A percentile compares a stretch with the other conserved stretches of the same genome.
Conservation (phyloP, 1,140 invertebrate species). For the Drosophila pandora region DNA sequence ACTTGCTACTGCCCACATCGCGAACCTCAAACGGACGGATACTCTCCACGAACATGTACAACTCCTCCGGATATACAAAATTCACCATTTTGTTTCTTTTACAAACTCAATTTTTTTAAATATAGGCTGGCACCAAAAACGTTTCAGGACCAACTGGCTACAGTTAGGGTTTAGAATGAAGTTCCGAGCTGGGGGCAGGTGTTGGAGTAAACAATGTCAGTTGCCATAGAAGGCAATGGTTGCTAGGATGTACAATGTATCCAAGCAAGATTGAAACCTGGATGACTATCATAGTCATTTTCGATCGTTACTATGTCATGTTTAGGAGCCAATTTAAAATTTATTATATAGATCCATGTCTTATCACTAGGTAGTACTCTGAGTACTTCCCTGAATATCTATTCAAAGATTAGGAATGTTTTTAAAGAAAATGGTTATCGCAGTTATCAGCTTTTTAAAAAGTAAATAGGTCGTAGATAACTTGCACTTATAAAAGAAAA, state of each 20-base stretch:
- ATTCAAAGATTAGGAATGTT: background rate
- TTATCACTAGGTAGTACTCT: background rate
- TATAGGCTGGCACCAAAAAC: background rate
- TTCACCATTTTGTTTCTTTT: conserved; percentile 55
- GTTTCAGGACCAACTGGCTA: background rate
- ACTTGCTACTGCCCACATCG: conserved; percentile 84
- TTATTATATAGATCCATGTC: background rate
- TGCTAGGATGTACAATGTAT: conserved; percentile 40
- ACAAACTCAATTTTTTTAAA: conserved; percentile 1
- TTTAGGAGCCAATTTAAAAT: background rate
- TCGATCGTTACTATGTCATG: background rate
- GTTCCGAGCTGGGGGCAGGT: background rate
- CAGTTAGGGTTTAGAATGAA: background rate
- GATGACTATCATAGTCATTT: background rate
- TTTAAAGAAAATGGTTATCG: background rate
- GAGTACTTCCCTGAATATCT: background rate
- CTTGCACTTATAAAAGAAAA: background rate
- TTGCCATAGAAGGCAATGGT: conserved; percentile 50
- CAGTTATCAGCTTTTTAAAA: background rate
- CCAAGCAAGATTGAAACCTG: background rate
- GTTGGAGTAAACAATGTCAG: conserved; percentile 25
- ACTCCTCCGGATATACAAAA: conserved; percentile 78
- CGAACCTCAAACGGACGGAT: conserved; percentile 71
- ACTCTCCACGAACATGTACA: conserved; percentile 78
- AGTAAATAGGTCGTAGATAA: background rate